These are phyloP conservation scores for Ichneumon xanthorius DNA, from an alignment of 2,888 invertebrate species.

Conservation along the genomic window DNA sequence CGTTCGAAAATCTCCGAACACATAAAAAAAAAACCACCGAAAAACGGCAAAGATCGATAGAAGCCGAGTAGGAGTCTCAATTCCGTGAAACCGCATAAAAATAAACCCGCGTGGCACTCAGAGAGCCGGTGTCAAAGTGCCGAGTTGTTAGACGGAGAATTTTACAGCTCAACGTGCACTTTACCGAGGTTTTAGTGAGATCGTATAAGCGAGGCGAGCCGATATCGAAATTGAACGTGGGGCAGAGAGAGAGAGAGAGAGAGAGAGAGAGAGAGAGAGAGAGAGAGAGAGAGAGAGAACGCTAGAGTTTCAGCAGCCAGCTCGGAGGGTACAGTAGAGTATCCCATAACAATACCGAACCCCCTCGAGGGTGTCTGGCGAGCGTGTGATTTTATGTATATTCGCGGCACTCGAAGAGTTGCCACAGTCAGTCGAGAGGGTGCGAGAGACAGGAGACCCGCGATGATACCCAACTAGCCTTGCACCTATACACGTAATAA, in stretches of 20 bases:
- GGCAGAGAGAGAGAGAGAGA: background rate
- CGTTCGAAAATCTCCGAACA: no score
- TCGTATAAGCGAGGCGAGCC: slow-evolving; percentile 55
- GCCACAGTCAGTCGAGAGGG: slow-evolving; percentile 32
- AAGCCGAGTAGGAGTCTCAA: background rate
- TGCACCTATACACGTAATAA: slow-evolving; percentile 59
- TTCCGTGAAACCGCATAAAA: slow-evolving; percentile 28
- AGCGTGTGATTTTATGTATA: slow-evolving; percentile 61
- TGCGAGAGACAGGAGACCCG: slow-evolving; percentile 46
- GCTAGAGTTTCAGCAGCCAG: slow-evolving; percentile 39
- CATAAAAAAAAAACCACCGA: background rate
- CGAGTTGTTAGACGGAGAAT: slow-evolving; percentile 54
- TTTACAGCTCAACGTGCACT: slow-evolving; percentile 45
- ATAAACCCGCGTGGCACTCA: slow-evolving; percentile 22
- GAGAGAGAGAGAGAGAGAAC: background rate
- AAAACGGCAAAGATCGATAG: background rate
- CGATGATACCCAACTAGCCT: slow-evolving; percentile 51
- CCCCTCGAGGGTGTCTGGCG: slow-evolving; percentile 50
- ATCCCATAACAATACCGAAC: slow-evolving; percentile 61
- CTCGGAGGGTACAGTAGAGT: slow-evolving; percentile 56
- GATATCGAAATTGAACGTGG: slow-evolving; percentile 57
- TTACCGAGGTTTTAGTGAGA: slow-evolving; percentile 54
- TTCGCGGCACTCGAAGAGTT: slow-evolving; percentile 36
- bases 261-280: background rate
- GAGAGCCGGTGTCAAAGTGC: slow-evolving; percentile 55